Evolutionary conservation across 2,888 invertebrate genomes (phyloP).

Genomic region (Aethes cnicana): DNA sequence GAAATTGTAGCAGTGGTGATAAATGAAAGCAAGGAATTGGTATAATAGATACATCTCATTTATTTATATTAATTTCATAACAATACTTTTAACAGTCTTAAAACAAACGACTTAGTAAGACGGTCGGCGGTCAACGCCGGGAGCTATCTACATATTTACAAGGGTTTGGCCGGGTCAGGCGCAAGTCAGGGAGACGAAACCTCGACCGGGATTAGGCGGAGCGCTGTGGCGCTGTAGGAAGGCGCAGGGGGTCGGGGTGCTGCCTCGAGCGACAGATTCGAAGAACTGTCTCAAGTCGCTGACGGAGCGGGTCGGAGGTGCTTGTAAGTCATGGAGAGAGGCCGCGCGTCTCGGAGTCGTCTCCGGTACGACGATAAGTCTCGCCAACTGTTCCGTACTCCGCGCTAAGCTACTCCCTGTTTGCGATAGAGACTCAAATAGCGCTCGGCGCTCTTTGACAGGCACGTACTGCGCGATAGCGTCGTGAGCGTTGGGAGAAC

Average conservation of each 20-base stretch:
- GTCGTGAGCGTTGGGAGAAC: conserved; percentile 74
- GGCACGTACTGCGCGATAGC: conserved; percentile 85
- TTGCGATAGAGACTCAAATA: conserved; percentile 87
- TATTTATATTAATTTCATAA: conserved; percentile 77
- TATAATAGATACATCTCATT: conserved; percentile 57
- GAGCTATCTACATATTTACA: conserved; percentile 73
- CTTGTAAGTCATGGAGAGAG: conserved; percentile 85
- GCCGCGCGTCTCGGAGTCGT: conserved; percentile 83
- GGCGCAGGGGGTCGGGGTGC: conserved; percentile 51
- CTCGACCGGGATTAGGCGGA: conserved; percentile 60
- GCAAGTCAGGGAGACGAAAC: conserved; percentile 69
- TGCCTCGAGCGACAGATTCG: conserved; percentile 82
- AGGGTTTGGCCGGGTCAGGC: conserved; percentile 46
- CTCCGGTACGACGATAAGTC: conserved; percentile 59
- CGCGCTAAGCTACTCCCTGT: conserved; percentile 84
- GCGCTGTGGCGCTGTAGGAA: conserved; percentile 62
- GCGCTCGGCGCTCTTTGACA: conserved; percentile 86
- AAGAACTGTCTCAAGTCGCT: conserved; percentile 88
- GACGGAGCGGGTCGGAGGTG: conserved; percentile 81
- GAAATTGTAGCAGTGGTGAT: conserved; percentile 14
- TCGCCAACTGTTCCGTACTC: conserved; percentile 83
- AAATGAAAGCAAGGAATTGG: conserved; percentile 43
- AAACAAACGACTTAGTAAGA: conserved; percentile 77
- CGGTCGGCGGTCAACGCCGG: conserved; percentile 67
- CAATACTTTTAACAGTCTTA: conserved; percentile 83